Base-by-base conservation (phyloP, 1,140 invertebrate genomes). In the Drosophila subobscura region DNA sequence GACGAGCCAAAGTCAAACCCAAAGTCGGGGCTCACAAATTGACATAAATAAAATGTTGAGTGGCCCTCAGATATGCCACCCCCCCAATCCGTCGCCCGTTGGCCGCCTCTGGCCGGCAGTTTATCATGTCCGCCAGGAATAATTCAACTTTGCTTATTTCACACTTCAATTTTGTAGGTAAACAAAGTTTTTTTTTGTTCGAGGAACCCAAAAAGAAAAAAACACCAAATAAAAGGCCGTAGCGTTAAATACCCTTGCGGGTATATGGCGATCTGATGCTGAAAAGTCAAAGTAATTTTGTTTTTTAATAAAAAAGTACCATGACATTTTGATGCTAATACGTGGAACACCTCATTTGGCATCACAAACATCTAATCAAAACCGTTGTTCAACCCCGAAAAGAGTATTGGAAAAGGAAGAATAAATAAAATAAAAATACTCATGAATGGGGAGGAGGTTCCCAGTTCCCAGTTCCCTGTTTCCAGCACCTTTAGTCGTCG, bases 41-140 rank as follows among this genome's bases (percentile, higher is more conserved):
- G 86, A 83, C 86, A 86, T 70, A 90, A 90, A 88, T 84, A 78
- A 85, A 86, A 81, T 59, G 65, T 68, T 68, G 51, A 79, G 72
- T 83, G 60, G 54, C 42, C 61, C 59, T 52, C 58, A 29, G 29
- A 46, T 37, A 29, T 27, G 23, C 47, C 40, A n/a, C 46, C 25
- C 20, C 37, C 12, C 50, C 51, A 29, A 20, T 20, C 14, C 37
- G 10, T 22, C 27, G 50, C 10, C 25, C 29, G 5, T 45, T 29
- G 41, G 29, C 47, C 42, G 65, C 52, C 75, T 47, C 46, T 64
- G 72, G 61, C 73, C 61, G 58, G 63, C 73, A 84, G 89, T 90
- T 90, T 90, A 90, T 90, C 89, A 90, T 88, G 80, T 90, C 89
- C 88, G 80, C 79, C 88, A 90, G 89, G 89, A 90, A 85, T 90